Evolutionary conservation across 2,888 invertebrate species (phyloP).

Genomic region (Eupithecia subumbrata): DNA sequence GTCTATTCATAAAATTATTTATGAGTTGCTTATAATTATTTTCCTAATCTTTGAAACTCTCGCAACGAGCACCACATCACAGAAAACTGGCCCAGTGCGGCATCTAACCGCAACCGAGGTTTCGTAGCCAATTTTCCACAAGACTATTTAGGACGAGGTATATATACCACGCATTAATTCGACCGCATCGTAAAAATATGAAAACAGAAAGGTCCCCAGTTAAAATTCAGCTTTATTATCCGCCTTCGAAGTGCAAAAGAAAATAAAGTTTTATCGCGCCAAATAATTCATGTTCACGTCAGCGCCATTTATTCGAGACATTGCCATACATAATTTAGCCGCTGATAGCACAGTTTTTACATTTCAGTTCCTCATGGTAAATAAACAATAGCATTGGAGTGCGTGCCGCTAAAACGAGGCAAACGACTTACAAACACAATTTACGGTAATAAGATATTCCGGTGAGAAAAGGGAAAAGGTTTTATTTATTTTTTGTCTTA

Average conservation of each 20-base stretch:
- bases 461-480: background rate
- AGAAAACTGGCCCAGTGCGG: slow-evolving; percentile 21
- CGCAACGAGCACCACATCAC: slow-evolving; percentile 16
- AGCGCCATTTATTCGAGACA: slow-evolving; percentile 42
- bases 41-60: slow-evolving; percentile 5
- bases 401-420: slow-evolving; percentile 32
- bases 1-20: slow-evolving; percentile 10
- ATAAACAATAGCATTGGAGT: slow-evolving; percentile 44
- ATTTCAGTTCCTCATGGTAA: slow-evolving; percentile 46
- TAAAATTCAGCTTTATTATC: slow-evolving; percentile 36
- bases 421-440: slow-evolving; percentile 28
- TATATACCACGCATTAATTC: slow-evolving; percentile 37
- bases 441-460: slow-evolving; percentile 15
- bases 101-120: slow-evolving; percentile 27
- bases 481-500: background rate
- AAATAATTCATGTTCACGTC: slow-evolving; percentile 43
- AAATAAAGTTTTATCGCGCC: slow-evolving; percentile 36
- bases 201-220: slow-evolving; percentile 35
- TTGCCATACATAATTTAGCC: slow-evolving; percentile 45
- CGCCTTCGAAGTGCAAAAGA: slow-evolving; percentile 39
- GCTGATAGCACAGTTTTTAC: slow-evolving; percentile 49
- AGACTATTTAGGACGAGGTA: slow-evolving; percentile 35
- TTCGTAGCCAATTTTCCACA: slow-evolving; percentile 45
- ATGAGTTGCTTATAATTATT: slow-evolving; percentile 4
- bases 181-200: slow-evolving; percentile 38